Evolutionary conservation across 2,797 vertebrate species (phyloP).

Genomic region (Alca torda): DNA sequence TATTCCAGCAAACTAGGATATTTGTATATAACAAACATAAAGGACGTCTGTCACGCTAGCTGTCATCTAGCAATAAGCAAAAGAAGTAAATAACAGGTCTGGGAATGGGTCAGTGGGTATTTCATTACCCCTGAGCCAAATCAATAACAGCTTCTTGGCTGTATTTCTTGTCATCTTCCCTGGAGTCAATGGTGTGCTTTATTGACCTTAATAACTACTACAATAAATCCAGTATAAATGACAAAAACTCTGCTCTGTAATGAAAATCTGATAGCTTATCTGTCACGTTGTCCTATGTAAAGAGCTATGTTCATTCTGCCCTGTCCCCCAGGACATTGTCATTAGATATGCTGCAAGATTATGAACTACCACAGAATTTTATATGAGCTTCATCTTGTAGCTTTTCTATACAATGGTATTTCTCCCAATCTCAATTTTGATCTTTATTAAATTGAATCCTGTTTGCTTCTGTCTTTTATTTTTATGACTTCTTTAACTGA

Average conservation of each 20-base stretch:
- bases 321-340: neutral
- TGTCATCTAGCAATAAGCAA: neutral
- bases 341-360: neutral
- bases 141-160: slow-evolving; percentile 40
- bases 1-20: neutral
- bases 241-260: neutral
- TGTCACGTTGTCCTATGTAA: neutral
- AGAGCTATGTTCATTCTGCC: neutral
- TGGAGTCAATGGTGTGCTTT: neutral
- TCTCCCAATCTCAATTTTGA: neutral
- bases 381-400: neutral
- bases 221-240: slow-evolving; percentile 29
- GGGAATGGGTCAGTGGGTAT: slow-evolving; percentile 1
- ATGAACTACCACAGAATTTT: neutral
- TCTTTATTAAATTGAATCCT: neutral
- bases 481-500: neutral
- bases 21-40: neutral
- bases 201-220: slow-evolving; percentile 30
- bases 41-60: neutral
- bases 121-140: slow-evolving; percentile 11
- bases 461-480: neutral
- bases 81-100: neutral
- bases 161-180: neutral
- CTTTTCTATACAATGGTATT: neutral
- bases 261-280: slow-evolving; percentile 23